These are phyloP conservation scores for Ceratosolen solmsi DNA, from an alignment of 1,140 invertebrate species.

Conservation along the genomic window DNA sequence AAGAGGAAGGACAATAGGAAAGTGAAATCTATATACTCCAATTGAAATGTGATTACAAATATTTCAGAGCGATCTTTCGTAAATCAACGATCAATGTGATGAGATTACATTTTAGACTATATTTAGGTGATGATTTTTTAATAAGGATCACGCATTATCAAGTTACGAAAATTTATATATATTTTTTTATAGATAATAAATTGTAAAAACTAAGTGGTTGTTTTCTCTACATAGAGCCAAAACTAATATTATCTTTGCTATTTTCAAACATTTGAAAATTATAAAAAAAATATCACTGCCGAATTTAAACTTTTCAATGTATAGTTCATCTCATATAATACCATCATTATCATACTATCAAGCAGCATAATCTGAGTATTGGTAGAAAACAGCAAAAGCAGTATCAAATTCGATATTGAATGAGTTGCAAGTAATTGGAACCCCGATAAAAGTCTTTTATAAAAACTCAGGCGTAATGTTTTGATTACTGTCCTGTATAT, in stretches of 20 bases:
- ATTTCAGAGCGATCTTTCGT: conserved; percentile 24
- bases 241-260: too few relatives aligned
- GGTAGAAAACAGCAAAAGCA: too few relatives aligned
- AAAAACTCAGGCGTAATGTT: too few relatives aligned
- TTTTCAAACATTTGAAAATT: too few relatives aligned
- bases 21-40: conserved; percentile 39
- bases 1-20: conserved; percentile 4
- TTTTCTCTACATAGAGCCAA: too few relatives aligned
- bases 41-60: conserved; percentile 16
- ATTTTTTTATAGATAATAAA: neutral
- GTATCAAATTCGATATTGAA: too few relatives aligned
- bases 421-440: too few relatives aligned
- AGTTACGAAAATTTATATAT: neutral
- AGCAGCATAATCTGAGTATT: too few relatives aligned
- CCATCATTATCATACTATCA: too few relatives aligned
- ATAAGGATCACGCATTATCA: neutral
- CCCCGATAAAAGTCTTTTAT: too few relatives aligned
- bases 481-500: too few relatives aligned
- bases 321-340: too few relatives aligned
- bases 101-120: neutral
- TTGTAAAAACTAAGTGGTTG: neutral
- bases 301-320: neutral
- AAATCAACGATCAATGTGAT: neutral
- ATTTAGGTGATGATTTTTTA: neutral
- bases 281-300: neutral